These are phyloP conservation scores for Ophion slaviceki DNA, from an alignment of 2,888 invertebrate genomes.

Conservation along the genomic window DNA sequence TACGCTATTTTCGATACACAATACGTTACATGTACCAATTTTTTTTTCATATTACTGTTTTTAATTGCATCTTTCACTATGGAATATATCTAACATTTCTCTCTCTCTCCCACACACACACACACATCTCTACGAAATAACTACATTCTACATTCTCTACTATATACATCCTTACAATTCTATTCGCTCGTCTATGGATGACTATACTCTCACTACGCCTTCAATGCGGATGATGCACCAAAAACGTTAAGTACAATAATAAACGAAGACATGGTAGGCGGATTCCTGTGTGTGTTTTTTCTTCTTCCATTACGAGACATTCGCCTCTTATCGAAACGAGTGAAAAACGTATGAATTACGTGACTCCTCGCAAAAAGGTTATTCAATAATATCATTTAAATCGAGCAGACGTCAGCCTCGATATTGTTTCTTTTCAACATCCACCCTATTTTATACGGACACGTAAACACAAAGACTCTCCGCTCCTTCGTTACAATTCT, in stretches of 20 bases:
- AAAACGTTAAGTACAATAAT: constrained; percentile 23
- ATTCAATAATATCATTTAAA: background rate
- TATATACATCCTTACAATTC: constrained; percentile 21
- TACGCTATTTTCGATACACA: constrained; percentile 3
- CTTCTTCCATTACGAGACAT: background rate
- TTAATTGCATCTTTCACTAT: constrained; percentile 1
- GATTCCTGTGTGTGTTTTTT: background rate
- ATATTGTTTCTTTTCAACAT: constrained; percentile 19
- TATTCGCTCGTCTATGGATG: constrained; percentile 16
- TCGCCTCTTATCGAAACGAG: background rate
- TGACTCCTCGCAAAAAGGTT: constrained; percentile 3
- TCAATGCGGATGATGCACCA: constrained; percentile 9
- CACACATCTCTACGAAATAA: background rate
- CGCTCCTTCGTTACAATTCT: constrained; percentile 20
- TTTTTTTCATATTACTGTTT: constrained; percentile 40
- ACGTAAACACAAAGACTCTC: constrained; percentile 51
- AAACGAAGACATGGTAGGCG: constrained; percentile 9
- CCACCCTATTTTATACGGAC: constrained; percentile 44
- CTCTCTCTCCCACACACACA: background rate
- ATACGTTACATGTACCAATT: constrained; percentile 41
- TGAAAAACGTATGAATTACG: background rate
- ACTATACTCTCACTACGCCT: constrained; percentile 22
- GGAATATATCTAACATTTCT: background rate
- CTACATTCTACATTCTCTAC: constrained; percentile 22
- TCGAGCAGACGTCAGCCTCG: constrained; percentile 15